Evolutionary conservation across 2,888 invertebrate species (phyloP).

Genomic region (Alloplasta piceator): DNA sequence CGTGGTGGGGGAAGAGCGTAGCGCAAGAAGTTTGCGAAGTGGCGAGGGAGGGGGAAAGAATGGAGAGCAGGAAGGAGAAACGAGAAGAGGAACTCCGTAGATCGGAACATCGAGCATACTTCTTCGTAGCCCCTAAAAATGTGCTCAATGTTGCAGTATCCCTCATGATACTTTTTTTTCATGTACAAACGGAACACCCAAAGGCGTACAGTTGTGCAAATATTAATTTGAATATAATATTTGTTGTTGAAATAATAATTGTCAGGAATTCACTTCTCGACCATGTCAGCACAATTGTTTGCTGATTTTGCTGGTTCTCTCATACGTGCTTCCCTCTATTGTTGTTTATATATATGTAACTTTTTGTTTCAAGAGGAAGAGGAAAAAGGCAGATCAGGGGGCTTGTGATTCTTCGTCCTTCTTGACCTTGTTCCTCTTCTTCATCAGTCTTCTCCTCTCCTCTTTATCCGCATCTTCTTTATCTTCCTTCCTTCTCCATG

Average conservation of each 20-base stretch:
- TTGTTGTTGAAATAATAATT: conserved; percentile 80
- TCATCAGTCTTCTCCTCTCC: conserved; percentile 53
- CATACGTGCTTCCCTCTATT: conserved; percentile 31
- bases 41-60: conserved; percentile 36
- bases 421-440: conserved; percentile 61
- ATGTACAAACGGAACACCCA: too few species aligned
- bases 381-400: conserved; percentile 17
- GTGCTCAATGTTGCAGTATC: not conserved
- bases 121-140: too few species aligned
- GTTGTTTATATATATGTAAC: conserved; percentile 6
- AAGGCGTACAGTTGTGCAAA: too few species aligned
- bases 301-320: conserved; percentile 53
- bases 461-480: conserved; percentile 17
- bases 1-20: conserved; percentile 58
- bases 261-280: conserved; percentile 66
- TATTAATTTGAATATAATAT: too few species aligned
- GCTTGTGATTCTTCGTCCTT: conserved; percentile 52
- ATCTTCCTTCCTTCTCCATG: conserved; percentile 45
- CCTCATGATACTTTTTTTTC: too few species aligned
- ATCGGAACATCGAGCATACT: too few species aligned
- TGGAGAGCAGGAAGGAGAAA: conserved; percentile 13
- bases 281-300: conserved; percentile 38
- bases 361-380: conserved; percentile 28
- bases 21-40: conserved; percentile 30
- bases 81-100: too few species aligned